A percentile compares a stretch with the other conserved stretches of the same genome.
Conservation (phyloP, 2,888 invertebrate species). For the Patella ulyssiponensis region DNA sequence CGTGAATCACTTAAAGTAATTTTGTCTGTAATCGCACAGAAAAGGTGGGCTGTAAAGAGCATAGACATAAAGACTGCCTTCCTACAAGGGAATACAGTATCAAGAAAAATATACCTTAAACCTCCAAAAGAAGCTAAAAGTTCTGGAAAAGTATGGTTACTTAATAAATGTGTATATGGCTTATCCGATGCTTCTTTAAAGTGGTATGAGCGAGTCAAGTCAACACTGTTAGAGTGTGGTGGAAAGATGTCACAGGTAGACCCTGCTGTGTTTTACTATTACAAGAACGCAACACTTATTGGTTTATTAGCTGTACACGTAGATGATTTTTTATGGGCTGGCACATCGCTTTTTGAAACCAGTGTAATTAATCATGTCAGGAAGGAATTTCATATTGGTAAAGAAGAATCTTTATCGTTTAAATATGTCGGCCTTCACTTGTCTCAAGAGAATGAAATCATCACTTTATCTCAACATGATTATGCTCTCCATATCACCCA, state of each 20-base stretch:
- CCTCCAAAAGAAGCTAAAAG: slow-evolving; percentile 13
- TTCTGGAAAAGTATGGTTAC: slow-evolving; percentile 12
- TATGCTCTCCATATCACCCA: too few relatives aligned
- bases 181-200: slow-evolving; percentile 19
- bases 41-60: slow-evolving; percentile 13
- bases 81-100: slow-evolving; percentile 14
- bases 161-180: slow-evolving; percentile 20
- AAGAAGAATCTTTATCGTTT: slow-evolving; percentile 17
- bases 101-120: background rate
- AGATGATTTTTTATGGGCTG: slow-evolving; percentile 23
- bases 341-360: slow-evolving; percentile 18
- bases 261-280: slow-evolving; percentile 24
- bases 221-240: background rate
- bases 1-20: background rate
- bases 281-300: background rate
- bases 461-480: too few relatives aligned
- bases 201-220: slow-evolving; percentile 17
- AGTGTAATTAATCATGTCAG: slow-evolving; percentile 17
- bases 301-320: slow-evolving; percentile 26
- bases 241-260: slow-evolving; percentile 12
- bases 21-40: slow-evolving; percentile 11
- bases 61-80: slow-evolving; percentile 10
- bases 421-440: slow-evolving; percentile 21
- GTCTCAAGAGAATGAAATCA: background rate
- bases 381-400: slow-evolving; percentile 17